Conservation (phyloP, 2,888 invertebrate genomes). For the Microchrysa polita region DNA sequence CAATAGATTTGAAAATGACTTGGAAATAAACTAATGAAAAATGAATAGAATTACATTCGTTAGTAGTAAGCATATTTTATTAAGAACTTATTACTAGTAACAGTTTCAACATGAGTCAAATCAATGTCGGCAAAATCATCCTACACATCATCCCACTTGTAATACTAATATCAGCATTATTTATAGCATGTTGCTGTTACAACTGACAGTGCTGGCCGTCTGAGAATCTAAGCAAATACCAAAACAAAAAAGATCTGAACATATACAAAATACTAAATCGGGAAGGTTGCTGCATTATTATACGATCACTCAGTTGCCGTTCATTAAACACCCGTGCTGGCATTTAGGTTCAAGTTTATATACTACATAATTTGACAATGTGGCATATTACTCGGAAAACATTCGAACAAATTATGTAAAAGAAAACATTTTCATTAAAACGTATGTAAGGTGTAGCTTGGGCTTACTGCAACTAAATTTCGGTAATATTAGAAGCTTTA, state of each 20-base stretch:
- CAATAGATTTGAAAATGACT: background rate
- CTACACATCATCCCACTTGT: background rate
- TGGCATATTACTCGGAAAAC: too few species aligned
- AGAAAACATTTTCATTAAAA: too few species aligned
- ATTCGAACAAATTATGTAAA: too few species aligned
- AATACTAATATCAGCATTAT: background rate
- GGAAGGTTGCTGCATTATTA: constrained; percentile 18
- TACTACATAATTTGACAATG: too few species aligned
- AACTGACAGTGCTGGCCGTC: too few species aligned
- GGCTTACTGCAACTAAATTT: too few species aligned
- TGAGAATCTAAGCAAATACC: background rate
- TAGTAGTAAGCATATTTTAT: background rate
- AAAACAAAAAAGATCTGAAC: background rate
- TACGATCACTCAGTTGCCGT: too few species aligned
- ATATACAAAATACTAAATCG: background rate
- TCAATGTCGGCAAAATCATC: background rate
- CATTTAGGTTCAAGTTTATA: background rate
- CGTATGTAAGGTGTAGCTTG: too few species aligned
- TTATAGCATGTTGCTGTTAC: background rate
- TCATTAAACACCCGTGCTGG: too few species aligned
- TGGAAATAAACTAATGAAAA: background rate
- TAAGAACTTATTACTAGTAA: too few species aligned
- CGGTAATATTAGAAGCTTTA: too few species aligned
- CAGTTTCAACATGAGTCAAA: background rate
- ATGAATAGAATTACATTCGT: background rate